Conservation (phyloP, 2,888 invertebrate species). For the Acanthopleura granulata region DNA sequence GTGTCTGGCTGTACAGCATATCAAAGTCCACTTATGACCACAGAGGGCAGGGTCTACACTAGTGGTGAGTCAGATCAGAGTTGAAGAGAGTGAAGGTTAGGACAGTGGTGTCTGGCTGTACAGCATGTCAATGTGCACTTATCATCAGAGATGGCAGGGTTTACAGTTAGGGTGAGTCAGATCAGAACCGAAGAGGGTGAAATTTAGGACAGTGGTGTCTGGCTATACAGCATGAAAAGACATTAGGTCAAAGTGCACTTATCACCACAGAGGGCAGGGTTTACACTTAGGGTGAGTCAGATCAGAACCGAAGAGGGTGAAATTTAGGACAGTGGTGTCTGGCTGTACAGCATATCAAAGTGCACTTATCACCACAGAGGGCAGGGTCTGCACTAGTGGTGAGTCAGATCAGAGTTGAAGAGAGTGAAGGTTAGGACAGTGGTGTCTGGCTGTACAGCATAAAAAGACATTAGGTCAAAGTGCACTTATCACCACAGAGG, state of each 20-base stretch:
- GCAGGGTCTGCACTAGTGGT: too few relatives aligned
- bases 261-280: conserved; percentile 89
- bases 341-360: conserved; percentile 89
- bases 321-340: conserved; percentile 80
- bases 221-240: conserved; percentile 87
- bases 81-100: conserved; percentile 72
- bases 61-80: too few relatives aligned
- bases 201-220: conserved; percentile 80
- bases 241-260: conserved; percentile 87
- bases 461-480: too few relatives aligned
- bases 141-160: conserved; percentile 89
- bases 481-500: conserved; percentile 86
- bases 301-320: conserved; percentile 32
- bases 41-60: too few relatives aligned
- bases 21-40: background rate
- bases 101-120: conserved; percentile 81
- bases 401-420: conserved; percentile 34
- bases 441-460: conserved; percentile 85
- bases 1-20: too few relatives aligned
- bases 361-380: conserved; percentile 45
- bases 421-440: conserved; percentile 74
- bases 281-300: conserved; percentile 81
- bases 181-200: conserved; percentile 46
- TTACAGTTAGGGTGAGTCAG: conserved; percentile 81
- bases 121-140: conserved; percentile 87